Base-by-base conservation (phyloP, 2,888 invertebrate species). In the Syrphus vitripennis region DNA sequence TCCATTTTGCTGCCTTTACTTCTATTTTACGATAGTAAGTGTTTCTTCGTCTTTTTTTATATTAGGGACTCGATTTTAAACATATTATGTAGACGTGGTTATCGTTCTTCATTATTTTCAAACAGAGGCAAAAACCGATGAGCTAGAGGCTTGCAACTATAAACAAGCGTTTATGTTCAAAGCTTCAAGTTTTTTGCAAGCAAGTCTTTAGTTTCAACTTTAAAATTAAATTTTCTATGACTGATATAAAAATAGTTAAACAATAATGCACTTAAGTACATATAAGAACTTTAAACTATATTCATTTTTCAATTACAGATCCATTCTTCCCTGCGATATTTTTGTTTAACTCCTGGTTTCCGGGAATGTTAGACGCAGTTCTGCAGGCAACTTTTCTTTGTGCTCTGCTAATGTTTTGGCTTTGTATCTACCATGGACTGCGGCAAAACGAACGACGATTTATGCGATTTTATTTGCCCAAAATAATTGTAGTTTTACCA, bases 371-470 rank as follows among this genome's bases (percentile, higher is more conserved):
- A 88, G 98, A 99, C 92, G 96, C 97, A 0, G 91, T 98, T 55
- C 95, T 98, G 88, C 98, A 99, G 93, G 96, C 97, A 0, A 95
- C 97, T 1, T 99, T 99, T 92, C 93, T 99, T 0, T 96, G 96
- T 88, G 95, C 96, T 5, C 94, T 99, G 78, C 93, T 99, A 88
- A 94, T 99, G 90, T 98, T 98, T 90, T 99, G 99, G 98, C 94
- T 99, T 16, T 97, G 98, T 88, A 95, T 98, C 88, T 99, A 98
- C 93, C 99, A 99, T 91, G 99, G 98, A 2, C 93, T 99, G 40
- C 93, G 99, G 90, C 94, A 99, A 97, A 98, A 98, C 90, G 98
- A 98, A 92, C 93, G 98, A 87, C 94, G 95, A 86, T 95, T 98
- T 88, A 90, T 96, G 45, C 95, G 96, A 29, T 99, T 99, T 93